These are phyloP conservation scores for Catostylus mosaicus DNA, from an alignment of 30 jellyfish, hydroid and myxozoan species.

Conservation along the genomic window DNA sequence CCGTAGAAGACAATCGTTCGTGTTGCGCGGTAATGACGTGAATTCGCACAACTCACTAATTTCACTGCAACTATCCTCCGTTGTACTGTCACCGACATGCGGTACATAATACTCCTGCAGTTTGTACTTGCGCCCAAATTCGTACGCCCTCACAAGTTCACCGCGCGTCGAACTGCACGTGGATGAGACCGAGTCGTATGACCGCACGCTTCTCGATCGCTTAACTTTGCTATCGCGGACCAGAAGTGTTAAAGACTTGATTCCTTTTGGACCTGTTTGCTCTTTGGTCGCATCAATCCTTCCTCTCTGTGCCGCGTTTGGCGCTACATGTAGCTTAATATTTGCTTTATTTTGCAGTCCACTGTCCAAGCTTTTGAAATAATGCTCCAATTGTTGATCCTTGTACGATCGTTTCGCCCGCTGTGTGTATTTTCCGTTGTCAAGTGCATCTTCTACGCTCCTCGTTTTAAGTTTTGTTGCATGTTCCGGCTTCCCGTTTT, in stretches of 20 bases:
- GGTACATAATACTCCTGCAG: constrained; percentile 80
- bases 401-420: constrained; percentile 34
- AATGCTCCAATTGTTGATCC: constrained; percentile 31
- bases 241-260: constrained; percentile 31
- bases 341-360: constrained; percentile 41
- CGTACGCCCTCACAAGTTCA: constrained; percentile 91
- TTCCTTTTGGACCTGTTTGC: constrained; percentile 16
- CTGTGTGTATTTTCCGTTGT: constrained; percentile 28
- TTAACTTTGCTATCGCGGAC: constrained; percentile 51
- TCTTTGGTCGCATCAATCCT: constrained; percentile 3
- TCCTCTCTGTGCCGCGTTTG: background rate
- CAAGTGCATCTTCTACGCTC: constrained; percentile 28
- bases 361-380: constrained; percentile 48
- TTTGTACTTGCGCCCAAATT: constrained; percentile 84
- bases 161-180: constrained; percentile 92
- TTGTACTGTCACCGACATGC: constrained; percentile 63
- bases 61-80: constrained; percentile 73
- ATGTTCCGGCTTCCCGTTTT: constrained; percentile 26
- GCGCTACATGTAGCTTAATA: background rate
- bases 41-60: constrained; percentile 69
- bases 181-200: constrained; percentile 94
- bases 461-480: constrained; percentile 11
- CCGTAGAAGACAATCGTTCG: constrained; percentile 71
- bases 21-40: constrained; percentile 75
- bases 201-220: constrained; percentile 75